A percentile compares a stretch with the other conserved stretches of the same genome.
Evolutionary conservation across 2,888 invertebrate species (phyloP).

Genomic region (Seira sanloemensis): DNA sequence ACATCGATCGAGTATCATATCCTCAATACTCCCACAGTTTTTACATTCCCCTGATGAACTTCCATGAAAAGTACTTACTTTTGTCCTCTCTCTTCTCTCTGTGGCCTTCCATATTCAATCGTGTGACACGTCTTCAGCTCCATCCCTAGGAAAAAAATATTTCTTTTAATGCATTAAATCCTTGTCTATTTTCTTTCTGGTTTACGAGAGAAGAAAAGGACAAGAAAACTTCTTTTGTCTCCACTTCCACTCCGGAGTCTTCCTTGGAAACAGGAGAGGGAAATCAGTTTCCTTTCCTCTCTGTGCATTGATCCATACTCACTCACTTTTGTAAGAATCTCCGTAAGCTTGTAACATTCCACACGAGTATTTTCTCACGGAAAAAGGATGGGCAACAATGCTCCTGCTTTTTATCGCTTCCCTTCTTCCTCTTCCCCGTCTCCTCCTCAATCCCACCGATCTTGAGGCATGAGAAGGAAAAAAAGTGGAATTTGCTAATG

Average conservation of each 20-base stretch:
- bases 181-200: too few species aligned
- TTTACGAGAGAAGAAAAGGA: too few species aligned
- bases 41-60: too few species aligned
- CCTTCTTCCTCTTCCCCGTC: background rate
- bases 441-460: background rate
- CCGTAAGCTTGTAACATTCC: background rate
- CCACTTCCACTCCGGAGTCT: constrained; percentile 20
- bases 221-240: constrained; percentile 25
- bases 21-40: too few species aligned
- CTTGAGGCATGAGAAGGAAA: background rate
- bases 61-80: too few species aligned
- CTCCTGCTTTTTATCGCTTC: background rate
- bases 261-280: constrained; percentile 18
- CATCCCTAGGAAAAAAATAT: too few species aligned
- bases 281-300: constrained; percentile 57
- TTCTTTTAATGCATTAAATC: too few species aligned
- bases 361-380: constrained; percentile 11
- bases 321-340: background rate
- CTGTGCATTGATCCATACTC: constrained; percentile 53
- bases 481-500: constrained; percentile 37
- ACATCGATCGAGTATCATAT: too few species aligned
- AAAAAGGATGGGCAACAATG: background rate
- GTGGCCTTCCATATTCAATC: too few species aligned
- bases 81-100: too few species aligned
- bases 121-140: too few species aligned